Evolutionary conservation across 2,113 vertebrate genomes (phyloP).

Genomic region (Aepyceros melampus): DNA sequence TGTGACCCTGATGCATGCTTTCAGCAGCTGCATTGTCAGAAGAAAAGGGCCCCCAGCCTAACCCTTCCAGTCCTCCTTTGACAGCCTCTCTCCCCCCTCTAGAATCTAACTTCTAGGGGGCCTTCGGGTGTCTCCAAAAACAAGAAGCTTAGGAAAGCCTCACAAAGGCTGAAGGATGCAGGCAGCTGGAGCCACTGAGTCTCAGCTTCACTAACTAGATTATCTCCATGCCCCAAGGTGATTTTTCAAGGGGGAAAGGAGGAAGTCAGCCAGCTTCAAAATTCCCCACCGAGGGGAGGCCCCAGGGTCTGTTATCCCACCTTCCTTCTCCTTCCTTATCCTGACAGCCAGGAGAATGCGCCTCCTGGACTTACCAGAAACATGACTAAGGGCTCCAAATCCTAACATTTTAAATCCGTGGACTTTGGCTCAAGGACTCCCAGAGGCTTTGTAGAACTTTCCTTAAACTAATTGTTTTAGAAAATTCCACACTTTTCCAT

Average conservation of each 20-base stretch:
- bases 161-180: background rate
- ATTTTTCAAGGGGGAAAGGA: background rate
- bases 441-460: background rate
- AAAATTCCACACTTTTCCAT: background rate
- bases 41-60: constrained; percentile 69
- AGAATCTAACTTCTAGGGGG: background rate
- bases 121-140: background rate
- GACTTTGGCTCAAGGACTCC: background rate
- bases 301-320: background rate
- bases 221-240: background rate
- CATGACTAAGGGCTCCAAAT: background rate
- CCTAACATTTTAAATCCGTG: background rate
- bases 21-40: constrained; percentile 72
- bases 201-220: background rate
- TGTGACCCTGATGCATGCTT: constrained; percentile 61
- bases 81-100: background rate
- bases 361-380: background rate
- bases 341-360: background rate
- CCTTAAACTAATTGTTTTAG: background rate
- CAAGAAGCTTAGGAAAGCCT: background rate
- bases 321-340: background rate
- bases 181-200: background rate
- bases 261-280: background rate
- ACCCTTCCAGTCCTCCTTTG: constrained; percentile 24
- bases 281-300: background rate